phyloP scores from a whole-genome alignment of 2,797 vertebrate genomes.

The Thripadectes ignobilis region DNA sequence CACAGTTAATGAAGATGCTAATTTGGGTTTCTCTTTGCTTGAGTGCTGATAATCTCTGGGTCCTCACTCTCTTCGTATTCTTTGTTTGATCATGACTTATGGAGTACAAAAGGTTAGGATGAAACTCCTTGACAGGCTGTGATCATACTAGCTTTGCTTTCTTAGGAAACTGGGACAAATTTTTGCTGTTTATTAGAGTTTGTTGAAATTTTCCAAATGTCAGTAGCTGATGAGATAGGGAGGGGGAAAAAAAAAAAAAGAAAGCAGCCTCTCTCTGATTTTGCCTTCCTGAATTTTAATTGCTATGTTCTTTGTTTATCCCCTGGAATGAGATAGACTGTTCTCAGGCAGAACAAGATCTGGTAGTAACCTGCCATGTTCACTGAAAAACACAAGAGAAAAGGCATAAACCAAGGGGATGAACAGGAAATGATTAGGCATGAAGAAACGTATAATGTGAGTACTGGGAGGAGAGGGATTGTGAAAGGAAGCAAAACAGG shows the following conservation, averaged over 20 bases:
- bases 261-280: not conserved
- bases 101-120: not conserved
- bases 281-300: slow-evolving; percentile 18
- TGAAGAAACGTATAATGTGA: not conserved
- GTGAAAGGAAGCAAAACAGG: not conserved
- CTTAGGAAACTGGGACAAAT: not conserved
- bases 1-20: not conserved
- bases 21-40: not conserved
- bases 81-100: not conserved
- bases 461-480: not conserved
- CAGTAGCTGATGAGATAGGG: not conserved
- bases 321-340: not conserved
- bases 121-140: not conserved
- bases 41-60: not conserved
- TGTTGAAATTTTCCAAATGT: slow-evolving; percentile 11
- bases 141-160: not conserved
- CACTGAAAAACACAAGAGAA: not conserved
- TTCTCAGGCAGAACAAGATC: not conserved
- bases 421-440: not conserved
- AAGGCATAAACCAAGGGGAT: not conserved
- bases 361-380: not conserved
- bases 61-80: not conserved
- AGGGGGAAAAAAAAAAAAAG: too few species aligned
- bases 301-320: not conserved
- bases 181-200: not conserved